phyloP scores from a whole-genome alignment of 2,888 invertebrate species.

The Drosophila falleni region DNA sequence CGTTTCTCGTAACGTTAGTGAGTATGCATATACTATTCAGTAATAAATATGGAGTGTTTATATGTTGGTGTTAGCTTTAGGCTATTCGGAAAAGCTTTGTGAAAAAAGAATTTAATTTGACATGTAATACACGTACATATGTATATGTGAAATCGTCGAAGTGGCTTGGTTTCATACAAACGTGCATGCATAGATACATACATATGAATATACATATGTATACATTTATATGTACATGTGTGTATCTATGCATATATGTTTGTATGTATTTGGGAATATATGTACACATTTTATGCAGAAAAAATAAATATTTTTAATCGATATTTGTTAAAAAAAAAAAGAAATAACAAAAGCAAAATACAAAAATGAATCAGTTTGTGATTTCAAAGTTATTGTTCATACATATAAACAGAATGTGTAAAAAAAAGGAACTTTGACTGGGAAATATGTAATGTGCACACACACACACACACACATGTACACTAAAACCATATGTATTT shows the following conservation, averaged over 20 bases:
- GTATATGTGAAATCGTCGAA: slow-evolving; percentile 13
- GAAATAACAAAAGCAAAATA: background rate
- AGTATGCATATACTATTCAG: background rate
- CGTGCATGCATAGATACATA: slow-evolving; percentile 40
- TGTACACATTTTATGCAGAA: slow-evolving; percentile 30
- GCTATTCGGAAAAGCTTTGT: slow-evolving; percentile 3
- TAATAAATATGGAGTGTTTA: background rate
- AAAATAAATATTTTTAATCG: slow-evolving; percentile 36
- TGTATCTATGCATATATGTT: slow-evolving; percentile 26
- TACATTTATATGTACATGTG: slow-evolving; percentile 3
- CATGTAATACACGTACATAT: slow-evolving; percentile 21
- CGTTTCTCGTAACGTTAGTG: background rate
- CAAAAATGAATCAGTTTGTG: background rate
- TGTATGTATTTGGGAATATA: slow-evolving; percentile 24
- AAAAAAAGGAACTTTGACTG: background rate
- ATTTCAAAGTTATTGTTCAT: background rate
- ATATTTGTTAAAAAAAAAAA: slow-evolving; percentile 12
- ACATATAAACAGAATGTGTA: background rate
- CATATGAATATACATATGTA: slow-evolving; percentile 15
- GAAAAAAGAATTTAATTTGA: slow-evolving; percentile 23
- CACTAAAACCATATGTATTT: slow-evolving; percentile 1
- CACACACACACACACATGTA: slow-evolving; percentile 5
- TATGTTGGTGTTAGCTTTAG: background rate
- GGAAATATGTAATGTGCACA: slow-evolving; percentile 1
- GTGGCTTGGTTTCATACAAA: background rate